Evolutionary conservation across 2,888 invertebrate genomes (phyloP).

Genomic region (Globia sparganii): DNA sequence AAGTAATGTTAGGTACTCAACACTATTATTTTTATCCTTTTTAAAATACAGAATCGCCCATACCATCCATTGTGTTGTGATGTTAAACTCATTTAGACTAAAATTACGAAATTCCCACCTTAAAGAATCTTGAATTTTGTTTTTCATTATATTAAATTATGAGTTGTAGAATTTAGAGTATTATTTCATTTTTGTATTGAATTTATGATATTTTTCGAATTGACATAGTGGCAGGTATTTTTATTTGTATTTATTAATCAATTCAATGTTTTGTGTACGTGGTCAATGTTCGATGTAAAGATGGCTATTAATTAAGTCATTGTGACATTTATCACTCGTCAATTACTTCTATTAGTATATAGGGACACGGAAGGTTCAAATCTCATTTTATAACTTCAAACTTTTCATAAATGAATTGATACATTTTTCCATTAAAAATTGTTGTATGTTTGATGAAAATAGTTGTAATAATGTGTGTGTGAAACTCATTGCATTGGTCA

Average conservation of each 20-base stretch:
- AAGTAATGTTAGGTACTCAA: constrained; percentile 22
- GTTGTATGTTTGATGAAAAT: background rate
- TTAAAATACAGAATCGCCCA: constrained; percentile 34
- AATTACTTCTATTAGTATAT: constrained; percentile 39
- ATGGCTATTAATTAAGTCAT: constrained; percentile 18
- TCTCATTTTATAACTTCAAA: constrained; percentile 8
- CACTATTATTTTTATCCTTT: constrained; percentile 18
- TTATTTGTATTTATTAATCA: background rate
- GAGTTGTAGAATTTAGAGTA: constrained; percentile 47
- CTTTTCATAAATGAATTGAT: background rate
- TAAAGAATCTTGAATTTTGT: constrained; percentile 49
- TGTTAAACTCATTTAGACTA: constrained; percentile 50
- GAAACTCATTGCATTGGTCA: constrained; percentile 6
- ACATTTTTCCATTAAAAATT: background rate
- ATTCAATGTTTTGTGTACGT: constrained; percentile 19
- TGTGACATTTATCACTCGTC: constrained; percentile 35
- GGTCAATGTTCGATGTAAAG: constrained; percentile 3
- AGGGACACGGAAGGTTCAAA: constrained; percentile 27
- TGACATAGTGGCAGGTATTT: constrained; percentile 16
- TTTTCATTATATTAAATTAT: constrained; percentile 44
- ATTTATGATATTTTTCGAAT: constrained; percentile 32
- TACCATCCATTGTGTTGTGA: constrained; percentile 40
- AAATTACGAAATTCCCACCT: constrained; percentile 68
- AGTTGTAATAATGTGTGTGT: background rate
- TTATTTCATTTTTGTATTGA: constrained; percentile 33